A percentile compares a stretch with the other conserved stretches of the same genome.
These are phyloP conservation scores for Drosophila equinoxialis DNA, from an alignment of 1,140 invertebrate species.

Conservation along the genomic window DNA sequence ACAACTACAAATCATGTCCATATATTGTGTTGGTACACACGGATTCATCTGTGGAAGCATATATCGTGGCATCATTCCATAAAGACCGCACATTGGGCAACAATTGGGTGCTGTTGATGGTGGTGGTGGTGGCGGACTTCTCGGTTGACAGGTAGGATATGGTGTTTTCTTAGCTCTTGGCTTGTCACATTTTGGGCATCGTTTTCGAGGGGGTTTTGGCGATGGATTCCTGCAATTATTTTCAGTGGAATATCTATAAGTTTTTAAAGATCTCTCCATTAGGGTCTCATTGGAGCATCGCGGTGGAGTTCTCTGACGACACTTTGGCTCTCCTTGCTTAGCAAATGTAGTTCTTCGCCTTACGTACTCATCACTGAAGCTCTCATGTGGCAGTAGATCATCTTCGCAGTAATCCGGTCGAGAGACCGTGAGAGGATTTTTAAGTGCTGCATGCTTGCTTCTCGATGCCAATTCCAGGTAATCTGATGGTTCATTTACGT, in stretches of 20 bases:
- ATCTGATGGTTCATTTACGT: background rate
- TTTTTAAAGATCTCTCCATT: conserved; percentile 25
- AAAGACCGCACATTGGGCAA: background rate
- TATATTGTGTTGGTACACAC: background rate
- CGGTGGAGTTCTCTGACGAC: background rate
- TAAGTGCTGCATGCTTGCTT: background rate
- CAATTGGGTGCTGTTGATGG: background rate
- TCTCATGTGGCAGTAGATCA: background rate
- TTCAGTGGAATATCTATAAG: conserved; percentile 23
- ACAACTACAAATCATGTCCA: background rate
- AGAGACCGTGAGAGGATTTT: background rate
- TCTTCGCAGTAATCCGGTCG: background rate
- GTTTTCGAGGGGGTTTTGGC: background rate
- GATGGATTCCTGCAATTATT: background rate
- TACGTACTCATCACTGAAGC: conserved; percentile 3
- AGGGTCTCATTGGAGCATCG: conserved; percentile 42
- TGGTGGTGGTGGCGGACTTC: background rate
- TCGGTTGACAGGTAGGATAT: background rate
- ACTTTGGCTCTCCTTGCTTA: background rate
- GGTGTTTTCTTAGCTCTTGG: background rate
- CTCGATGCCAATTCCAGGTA: background rate
- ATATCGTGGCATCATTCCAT: background rate
- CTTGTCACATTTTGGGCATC: conserved; percentile 13
- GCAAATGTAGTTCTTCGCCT: background rate
- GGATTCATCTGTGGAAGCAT: background rate